Base-by-base conservation (phyloP, 1,140 invertebrate genomes). In the Tetramorium alpestre region DNA sequence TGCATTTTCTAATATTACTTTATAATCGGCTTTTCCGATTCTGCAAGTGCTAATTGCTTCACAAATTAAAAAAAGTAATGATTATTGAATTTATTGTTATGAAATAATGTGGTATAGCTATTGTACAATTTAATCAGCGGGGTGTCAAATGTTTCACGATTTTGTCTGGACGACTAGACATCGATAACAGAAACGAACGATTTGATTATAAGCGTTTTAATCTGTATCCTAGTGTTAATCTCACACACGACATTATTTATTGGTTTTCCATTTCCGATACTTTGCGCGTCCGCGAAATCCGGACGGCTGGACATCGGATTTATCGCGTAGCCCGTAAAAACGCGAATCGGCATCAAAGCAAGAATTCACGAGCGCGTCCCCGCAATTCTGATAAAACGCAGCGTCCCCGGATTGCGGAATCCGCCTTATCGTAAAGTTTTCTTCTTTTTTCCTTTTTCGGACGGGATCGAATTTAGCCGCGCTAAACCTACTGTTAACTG, bases 291-390 rank as follows among this genome's bases (percentile, higher is more conserved):
- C 80, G 54, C 41, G 54, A 84, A 84, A 84, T 73, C 56, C 80
- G 18, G 25, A n/a, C 56, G 44, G 54, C 69, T 33, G 56, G 70
- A 62, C 80, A 82, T 38, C 54, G 69, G 72, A 84, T 84, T 84
- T 84, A 84, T 84, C 56, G 80, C 25, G 18, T 41, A 16, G 25
- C 54, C 41, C 56, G 80, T 84, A 75, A 84, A 84, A 84, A 84
- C 54, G 41, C 25, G 80, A 82, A 82, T 82, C 67, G 25, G 80
- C 69, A 84, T 84, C 54, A 84, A 84, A 84, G 54, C 80, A 58
- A 60, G 72, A 44, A 84, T 84, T 84, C 80, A 84, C 80, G 69
- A 73, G 18, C 54, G 69, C 41, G 64, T 69, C 64, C 80, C 25
- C 28, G 54, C 54, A 73, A 84, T 84, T 75, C 54, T 75, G 69